Evolutionary conservation across 2,113 vertebrate genomes (phyloP).

Genomic region (Tupaia tana): DNA sequence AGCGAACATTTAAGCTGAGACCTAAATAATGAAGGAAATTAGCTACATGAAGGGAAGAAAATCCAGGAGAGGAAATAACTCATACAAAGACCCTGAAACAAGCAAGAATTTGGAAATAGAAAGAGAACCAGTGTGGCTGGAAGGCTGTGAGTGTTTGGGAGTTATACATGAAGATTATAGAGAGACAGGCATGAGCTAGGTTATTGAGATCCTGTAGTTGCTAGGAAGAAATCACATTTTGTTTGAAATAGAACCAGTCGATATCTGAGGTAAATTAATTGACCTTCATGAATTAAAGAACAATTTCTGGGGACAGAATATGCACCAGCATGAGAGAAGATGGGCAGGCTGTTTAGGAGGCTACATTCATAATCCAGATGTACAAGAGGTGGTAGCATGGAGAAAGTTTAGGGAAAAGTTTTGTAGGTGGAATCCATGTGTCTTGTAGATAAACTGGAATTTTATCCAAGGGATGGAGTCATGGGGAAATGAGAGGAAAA

Average conservation of each 20-base stretch:
- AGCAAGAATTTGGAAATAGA: background rate
- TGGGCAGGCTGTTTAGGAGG: background rate
- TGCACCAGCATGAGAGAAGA: background rate
- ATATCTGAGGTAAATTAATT: background rate
- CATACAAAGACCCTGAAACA: background rate
- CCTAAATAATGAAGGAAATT: background rate
- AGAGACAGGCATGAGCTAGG: background rate
- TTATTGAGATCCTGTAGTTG: background rate
- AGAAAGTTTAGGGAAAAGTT: background rate
- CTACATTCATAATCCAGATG: background rate
- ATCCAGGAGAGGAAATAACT: background rate
- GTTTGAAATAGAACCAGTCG: background rate
- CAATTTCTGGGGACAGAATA: background rate
- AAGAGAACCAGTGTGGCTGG: background rate
- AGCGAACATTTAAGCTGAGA: background rate
- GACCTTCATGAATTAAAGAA: background rate
- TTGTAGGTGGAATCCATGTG: background rate
- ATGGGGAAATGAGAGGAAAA: background rate
- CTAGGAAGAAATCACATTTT: background rate
- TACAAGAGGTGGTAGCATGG: background rate
- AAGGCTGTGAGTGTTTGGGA: too few species aligned
- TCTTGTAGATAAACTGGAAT: background rate
- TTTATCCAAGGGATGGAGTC: background rate
- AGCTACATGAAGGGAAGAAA: background rate
- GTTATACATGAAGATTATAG: background rate